Percentiles rank a stretch among this genome's conserved stretches.
These are phyloP conservation scores for Drosophila flavopinicola DNA, from an alignment of 2,888 invertebrate genomes.

Conservation along the genomic window DNA sequence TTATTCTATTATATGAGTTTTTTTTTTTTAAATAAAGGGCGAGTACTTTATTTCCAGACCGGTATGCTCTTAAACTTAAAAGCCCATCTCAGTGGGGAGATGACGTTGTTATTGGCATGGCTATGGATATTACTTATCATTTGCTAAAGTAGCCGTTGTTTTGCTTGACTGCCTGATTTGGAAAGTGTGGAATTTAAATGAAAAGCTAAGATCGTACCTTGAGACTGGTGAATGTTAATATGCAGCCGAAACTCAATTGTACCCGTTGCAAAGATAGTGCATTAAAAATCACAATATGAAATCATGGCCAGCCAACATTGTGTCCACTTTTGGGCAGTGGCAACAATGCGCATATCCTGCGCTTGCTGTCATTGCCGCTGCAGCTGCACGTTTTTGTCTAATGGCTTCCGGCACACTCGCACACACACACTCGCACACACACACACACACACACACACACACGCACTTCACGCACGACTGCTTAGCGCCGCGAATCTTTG, in stretches of 20 bases:
- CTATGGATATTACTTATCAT: too few species aligned
- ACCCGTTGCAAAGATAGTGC: neutral
- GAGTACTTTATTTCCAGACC: too few species aligned
- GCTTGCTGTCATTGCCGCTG: constrained; percentile 36
- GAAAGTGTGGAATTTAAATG: too few species aligned
- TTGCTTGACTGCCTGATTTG: too few species aligned
- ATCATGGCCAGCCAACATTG: constrained; percentile 52
- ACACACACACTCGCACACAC: constrained; percentile 11
- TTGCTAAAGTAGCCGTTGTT: too few species aligned
- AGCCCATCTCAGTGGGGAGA: too few species aligned
- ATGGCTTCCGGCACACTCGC: constrained; percentile 72
- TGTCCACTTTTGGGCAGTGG: constrained; percentile 72
- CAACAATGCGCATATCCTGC: constrained; percentile 77
- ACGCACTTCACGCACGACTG: constrained; percentile 76
- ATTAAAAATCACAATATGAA: constrained; percentile 34
- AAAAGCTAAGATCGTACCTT: too few species aligned
- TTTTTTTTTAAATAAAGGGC: too few species aligned
- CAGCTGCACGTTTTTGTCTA: constrained; percentile 76
- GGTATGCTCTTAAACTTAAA: too few species aligned
- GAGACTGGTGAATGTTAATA: neutral
- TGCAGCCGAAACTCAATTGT: neutral
- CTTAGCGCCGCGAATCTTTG: constrained; percentile 76
- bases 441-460: constrained; percentile 17
- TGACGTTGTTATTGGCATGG: too few species aligned
- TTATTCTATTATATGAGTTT: too few species aligned